Evolutionary conservation across 1,140 invertebrate genomes (phyloP), one percentile per base, ranked within the genome.

Genomic region (Dryas iulia): DNA sequence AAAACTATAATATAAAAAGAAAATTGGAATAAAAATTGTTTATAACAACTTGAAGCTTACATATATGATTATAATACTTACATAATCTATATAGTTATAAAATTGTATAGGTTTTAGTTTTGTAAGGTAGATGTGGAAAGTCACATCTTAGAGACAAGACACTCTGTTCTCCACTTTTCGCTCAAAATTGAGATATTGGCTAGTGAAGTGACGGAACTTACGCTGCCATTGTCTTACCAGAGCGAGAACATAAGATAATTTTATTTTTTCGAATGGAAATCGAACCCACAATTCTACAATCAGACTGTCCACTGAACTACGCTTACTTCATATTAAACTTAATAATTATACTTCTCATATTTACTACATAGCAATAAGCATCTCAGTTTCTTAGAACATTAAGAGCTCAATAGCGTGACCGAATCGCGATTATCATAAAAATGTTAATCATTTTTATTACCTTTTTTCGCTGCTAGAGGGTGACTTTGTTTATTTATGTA

Each of bases 391-490:
- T 7, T 14, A 18, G 14, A 47, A 47, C 39, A 47, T 47, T 47
- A 47, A 47, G 14, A 47, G 39, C 39, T 47, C 39, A 47, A 47
- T 47, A 47, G 39, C 39, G 39, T 47, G 33, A 39, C 33, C 39
- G 14, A 6, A 8, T 21, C 39, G 39, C 7, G 39, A 47, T 47
- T 47, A 47, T 47, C 39, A 47, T 47, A 39, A 79, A 81, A 85
- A 84, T 81, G 80, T 87, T 86, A 86, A 86, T 85, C 74, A 86
- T 79, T 86, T 86, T 79, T 78, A 81, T 82, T 68, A 72, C 73
- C 70, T 69, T 77, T 77, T 71, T n/a, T 70, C 71, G 66, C 60
- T 57, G 62, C 47, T 72, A 31, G 59, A 30, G 77, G 67, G 71
- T 52, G 58, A 21, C 62, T 59, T 85, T 87, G 79, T 83, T 86